Evolutionary conservation across 2,113 vertebrate genomes (phyloP), one percentile per base, ranked within the genome.

Genomic region (Tilapia sparmanii): DNA sequence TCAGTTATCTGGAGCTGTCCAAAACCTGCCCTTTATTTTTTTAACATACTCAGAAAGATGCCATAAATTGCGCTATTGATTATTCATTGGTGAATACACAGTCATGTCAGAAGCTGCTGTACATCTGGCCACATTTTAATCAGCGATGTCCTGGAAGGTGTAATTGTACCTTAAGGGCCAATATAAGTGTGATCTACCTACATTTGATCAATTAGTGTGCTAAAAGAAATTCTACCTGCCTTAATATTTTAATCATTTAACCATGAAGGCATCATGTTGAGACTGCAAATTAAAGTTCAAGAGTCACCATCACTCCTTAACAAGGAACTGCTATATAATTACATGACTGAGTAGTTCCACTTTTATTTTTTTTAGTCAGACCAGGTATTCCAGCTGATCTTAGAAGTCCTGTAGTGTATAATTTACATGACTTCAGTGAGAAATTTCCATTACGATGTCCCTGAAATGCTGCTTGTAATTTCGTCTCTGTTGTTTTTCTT

Each of bases 371-470:
- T 71, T 54, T 26, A 50, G 85, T 55, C 5, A 73, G 24, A 38
- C 38, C n/a, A 59, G 92, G 45, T 90, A 61, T 85, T 93, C 18
- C 85, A 7, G 40, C 38, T 81, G 54, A 83, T 47, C 16, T 80
- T 59, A 35, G 7, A 84, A 59, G 33, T 52, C 57, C 29, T 26
- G 16, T 82, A 18, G 57, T 40, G 12, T 86, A 18, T 85, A 82
- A 91, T 92, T 89, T 83, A 85, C 85, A 85, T 73, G 33, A 86
- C 63, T 86, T 33, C n/a, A 61, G 50, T 90, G 76, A 92, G 73
- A 93, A 91, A 86, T 88, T 91, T 94, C 81, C 88, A 89, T 94
- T 55, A 92, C 50, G 8, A 87, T 81, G 76, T 82, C 63, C 24
- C 73, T 31, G 63, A 84, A 91, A 61, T 66, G 76, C 94, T 94